A percentile compares a stretch with the other conserved stretches of the same genome.
Conservation (phyloP, 2,888 invertebrate genomes). For the Aricia artaxerxes region DNA sequence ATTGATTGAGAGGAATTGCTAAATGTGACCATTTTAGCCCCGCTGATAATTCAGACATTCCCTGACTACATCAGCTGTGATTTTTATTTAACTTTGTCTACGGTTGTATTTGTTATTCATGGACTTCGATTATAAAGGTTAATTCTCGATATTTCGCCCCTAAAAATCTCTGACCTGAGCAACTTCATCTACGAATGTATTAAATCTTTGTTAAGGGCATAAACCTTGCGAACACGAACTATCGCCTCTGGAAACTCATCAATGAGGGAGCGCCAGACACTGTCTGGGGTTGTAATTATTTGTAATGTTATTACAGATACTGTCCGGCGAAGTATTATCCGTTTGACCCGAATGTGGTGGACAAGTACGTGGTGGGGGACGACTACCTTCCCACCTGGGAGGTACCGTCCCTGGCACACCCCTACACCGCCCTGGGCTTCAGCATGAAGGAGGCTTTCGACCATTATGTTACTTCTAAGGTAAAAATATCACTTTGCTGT, state of each 20-base stretch:
- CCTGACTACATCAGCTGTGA: too few relatives aligned
- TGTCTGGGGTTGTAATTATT: not conserved
- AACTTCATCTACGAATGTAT: too few relatives aligned
- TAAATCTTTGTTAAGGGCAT: not conserved
- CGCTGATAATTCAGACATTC: not conserved
- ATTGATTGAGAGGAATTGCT: too few relatives aligned
- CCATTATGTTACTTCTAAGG: constrained; percentile 83
- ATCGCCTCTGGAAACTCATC: not conserved
- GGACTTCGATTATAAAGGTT: too few relatives aligned
- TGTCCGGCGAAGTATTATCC: constrained; percentile 95
- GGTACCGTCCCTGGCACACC: constrained; percentile 87
- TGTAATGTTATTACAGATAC: constrained; percentile 81
- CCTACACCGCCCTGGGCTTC: constrained; percentile 86
- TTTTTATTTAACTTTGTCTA: too few relatives aligned
- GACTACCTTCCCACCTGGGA: constrained; percentile 97
- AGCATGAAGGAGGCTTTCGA: constrained; percentile 94
- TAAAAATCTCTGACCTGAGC: too few relatives aligned
- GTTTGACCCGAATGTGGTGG: constrained; percentile 87
- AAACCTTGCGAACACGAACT: not conserved
- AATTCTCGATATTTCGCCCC: too few relatives aligned
- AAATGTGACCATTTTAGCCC: too few relatives aligned
- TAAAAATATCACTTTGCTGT: constrained; percentile 39
- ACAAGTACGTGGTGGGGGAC: constrained; percentile 97
- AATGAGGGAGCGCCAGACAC: not conserved
- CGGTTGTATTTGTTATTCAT: too few relatives aligned